Percentiles rank a stretch among this genome's conserved stretches.
Evolutionary conservation across 2,797 vertebrate species (phyloP).

Genomic region (Danio jaintianensis): DNA sequence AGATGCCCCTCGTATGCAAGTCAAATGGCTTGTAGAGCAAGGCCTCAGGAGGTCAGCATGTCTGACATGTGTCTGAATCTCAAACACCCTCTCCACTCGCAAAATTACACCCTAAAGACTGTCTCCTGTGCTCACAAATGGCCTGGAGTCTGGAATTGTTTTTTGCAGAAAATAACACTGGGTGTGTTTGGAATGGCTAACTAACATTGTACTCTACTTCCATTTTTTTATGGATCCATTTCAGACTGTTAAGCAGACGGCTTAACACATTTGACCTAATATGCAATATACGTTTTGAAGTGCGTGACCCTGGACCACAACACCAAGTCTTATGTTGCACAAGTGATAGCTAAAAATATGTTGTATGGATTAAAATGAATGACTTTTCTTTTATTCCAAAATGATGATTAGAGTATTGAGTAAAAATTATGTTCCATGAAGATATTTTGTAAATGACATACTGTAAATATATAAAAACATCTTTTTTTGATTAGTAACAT

Average conservation of each 20-base stretch:
- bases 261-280: background rate
- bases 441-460: no score
- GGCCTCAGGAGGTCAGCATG: slow-evolving; percentile 63
- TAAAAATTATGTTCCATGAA: no score
- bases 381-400: no score
- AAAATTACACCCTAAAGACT: slow-evolving; percentile 32
- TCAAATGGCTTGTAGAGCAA: slow-evolving; percentile 72
- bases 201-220: background rate
- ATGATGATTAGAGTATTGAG: no score
- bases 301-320: background rate
- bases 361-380: no score
- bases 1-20: slow-evolving; percentile 71
- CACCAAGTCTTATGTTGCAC: no score
- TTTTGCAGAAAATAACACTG: background rate
- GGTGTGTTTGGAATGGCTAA: background rate
- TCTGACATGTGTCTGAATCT: slow-evolving; percentile 48
- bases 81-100: slow-evolving; percentile 24
- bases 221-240: background rate
- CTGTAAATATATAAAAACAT: no score
- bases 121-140: slow-evolving; percentile 13
- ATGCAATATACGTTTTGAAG: background rate
- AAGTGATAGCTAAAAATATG: no score
- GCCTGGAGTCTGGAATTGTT: slow-evolving; percentile 1
- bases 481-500: no score
- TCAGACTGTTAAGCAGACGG: background rate